A percentile compares a stretch with the other conserved stretches of the same genome.
phyloP scores from a whole-genome alignment of 2,797 vertebrate genomes.

The Cercopithecus diana region DNA sequence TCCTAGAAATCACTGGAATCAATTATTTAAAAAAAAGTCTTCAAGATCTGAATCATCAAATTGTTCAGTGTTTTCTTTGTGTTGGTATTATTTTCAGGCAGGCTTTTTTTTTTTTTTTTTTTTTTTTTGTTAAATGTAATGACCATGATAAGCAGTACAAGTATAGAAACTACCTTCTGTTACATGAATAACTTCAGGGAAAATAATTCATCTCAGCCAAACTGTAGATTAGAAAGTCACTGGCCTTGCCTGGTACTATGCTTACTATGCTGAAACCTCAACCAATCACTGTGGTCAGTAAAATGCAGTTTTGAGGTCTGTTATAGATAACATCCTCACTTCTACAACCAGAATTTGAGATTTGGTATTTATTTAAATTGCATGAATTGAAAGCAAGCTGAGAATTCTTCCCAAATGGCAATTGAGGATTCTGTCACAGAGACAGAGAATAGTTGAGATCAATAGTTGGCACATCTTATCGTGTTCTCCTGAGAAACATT shows the following conservation, averaged over 20 bases:
- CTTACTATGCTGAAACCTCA: neutral
- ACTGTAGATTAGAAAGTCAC: neutral
- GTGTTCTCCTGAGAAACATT: neutral
- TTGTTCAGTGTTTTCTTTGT: neutral
- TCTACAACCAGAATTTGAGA: neutral
- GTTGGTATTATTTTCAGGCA: neutral
- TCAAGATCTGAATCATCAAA: neutral
- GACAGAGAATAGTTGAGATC: neutral
- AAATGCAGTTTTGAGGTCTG: neutral
- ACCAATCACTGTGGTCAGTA: neutral
- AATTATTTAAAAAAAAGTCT: neutral
- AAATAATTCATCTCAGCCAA: neutral
- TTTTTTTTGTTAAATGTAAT: neutral
- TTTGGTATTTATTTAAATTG: neutral
- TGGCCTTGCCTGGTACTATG: neutral
- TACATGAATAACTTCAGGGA: neutral
- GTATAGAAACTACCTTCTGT: neutral
- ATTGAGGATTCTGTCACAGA: neutral
- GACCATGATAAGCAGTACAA: neutral
- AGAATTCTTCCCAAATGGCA: neutral
- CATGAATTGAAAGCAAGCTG: neutral
- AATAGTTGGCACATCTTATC: neutral
- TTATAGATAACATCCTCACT: neutral
- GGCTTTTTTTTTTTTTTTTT: neutral
- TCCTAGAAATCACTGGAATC: neutral